Evolutionary conservation across 2,888 invertebrate genomes (phyloP).

Genomic region (Ochropacha duplaris): DNA sequence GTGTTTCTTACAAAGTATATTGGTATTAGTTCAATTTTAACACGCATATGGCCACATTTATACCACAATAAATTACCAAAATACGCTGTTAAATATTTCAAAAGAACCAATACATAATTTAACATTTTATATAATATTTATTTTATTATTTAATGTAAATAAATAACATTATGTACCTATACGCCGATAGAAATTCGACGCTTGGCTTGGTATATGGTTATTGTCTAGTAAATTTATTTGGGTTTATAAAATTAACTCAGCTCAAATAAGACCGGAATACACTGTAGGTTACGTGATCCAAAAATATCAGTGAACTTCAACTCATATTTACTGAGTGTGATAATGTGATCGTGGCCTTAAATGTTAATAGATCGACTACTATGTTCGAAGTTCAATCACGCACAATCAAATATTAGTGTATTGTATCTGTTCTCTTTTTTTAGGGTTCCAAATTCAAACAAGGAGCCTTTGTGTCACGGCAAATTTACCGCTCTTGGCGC

Average conservation of each 20-base stretch:
- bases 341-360: not conserved
- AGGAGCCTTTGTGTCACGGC: too few relatives aligned
- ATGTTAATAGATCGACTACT: not conserved
- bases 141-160: conserved; percentile 7
- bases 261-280: not conserved
- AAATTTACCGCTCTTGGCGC: too few relatives aligned
- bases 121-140: not conserved
- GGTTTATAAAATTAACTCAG: not conserved
- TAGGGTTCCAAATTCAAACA: too few relatives aligned
- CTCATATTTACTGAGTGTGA: not conserved
- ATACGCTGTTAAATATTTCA: not conserved
- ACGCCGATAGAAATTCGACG: conserved; percentile 4
- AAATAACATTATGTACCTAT: not conserved
- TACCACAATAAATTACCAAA: not conserved
- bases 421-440: too few relatives aligned
- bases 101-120: not conserved
- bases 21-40: not conserved
- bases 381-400: too few relatives aligned
- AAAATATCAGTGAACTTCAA: not conserved
- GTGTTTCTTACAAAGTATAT: not conserved
- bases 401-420: too few relatives aligned
- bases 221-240: conserved; percentile 2
- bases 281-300: not conserved
- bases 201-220: not conserved
- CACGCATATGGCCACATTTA: not conserved